Evolutionary conservation across 2,888 invertebrate genomes (phyloP), one percentile per base, ranked within the genome.

Genomic region (Melipona beecheii): DNA sequence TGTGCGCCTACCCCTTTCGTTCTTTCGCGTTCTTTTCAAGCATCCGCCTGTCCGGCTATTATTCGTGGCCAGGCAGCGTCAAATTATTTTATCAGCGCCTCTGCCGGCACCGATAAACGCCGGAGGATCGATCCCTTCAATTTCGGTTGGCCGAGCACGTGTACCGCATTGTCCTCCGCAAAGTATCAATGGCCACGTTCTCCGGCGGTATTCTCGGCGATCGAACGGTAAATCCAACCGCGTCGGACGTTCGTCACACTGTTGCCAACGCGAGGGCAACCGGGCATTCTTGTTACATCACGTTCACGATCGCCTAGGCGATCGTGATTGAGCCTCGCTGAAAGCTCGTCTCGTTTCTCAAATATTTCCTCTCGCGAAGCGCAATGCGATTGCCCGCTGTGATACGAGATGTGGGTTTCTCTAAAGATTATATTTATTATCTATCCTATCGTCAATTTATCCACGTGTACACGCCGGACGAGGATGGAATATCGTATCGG

Each of bases 81-180:
- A 87, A 89, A 90, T 90, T 89, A 90, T 90, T 90, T 89, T 90
- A 89, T 88, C 87, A 83, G 82, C 75, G 81, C 80, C 84, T 75
- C 71, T 71, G 75, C 78, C 82, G 74, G 73, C 76, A 70, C 65
- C 84, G 88, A 89, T 88, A 89, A 89, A 78, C 77, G 84, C 78
- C 72, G 66, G 36, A 68, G 80, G 83, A 83, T 88, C 85, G 84
- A 86, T 86, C 85, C 74, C 83, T 81, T 83, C 71, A 78, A 70
- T 77, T 71, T 77, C 79, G 73, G 74, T 78, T 76, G 79, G 75
- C 43, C 72, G 74, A 75, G 69, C 77, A 66, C 78, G 60, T 66
- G 69, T 76, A 70, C 24, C 62, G 66, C 19, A 79, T 81, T 84
- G 85, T 84, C 52, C 72, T 43, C 66, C 21, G 4, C 19, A 52